Evolutionary conservation across 64 coral and sea anemone species (phyloP).

Genomic region (Montipora foliosa): DNA sequence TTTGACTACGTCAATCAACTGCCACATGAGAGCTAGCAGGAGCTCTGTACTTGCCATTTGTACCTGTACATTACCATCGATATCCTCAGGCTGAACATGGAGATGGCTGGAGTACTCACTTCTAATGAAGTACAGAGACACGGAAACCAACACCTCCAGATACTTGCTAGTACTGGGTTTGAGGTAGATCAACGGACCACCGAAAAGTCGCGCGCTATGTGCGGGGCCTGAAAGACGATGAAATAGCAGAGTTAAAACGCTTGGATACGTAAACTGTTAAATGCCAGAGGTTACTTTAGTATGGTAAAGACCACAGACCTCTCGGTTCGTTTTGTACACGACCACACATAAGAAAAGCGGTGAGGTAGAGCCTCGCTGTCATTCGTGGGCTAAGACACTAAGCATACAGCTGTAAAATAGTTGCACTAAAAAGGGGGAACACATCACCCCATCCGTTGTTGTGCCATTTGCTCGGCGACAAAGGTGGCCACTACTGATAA

Average conservation of each 20-base stretch:
- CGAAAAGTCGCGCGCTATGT: constrained; percentile 71
- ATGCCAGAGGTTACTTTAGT: too few species aligned
- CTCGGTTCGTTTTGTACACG: too few species aligned
- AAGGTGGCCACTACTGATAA: too few species aligned
- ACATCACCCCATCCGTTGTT: too few species aligned
- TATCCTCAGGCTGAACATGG: constrained; percentile 55
- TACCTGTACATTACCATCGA: constrained; percentile 89
- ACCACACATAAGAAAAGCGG: not conserved
- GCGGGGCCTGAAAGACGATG: not conserved
- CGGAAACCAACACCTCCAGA: constrained; percentile 91
- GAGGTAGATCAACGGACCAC: constrained; percentile 82
- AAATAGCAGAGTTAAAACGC: not conserved
- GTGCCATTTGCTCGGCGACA: too few species aligned
- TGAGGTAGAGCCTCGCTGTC: too few species aligned
- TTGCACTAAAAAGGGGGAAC: too few species aligned
- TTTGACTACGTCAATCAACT: constrained; percentile 84
- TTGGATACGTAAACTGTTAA: too few species aligned
- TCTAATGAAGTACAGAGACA: constrained; percentile 94
- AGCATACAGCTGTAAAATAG: too few species aligned
- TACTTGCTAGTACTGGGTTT: constrained; percentile 99
- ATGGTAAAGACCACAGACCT: too few species aligned
- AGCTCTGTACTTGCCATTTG: constrained; percentile 88
- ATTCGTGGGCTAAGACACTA: too few species aligned
- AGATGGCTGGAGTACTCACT: constrained; percentile 83
- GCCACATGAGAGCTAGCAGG: constrained; percentile 79